These are phyloP conservation scores for Laticauda laticaudata DNA, from an alignment of 2,113 vertebrate genomes.

Conservation along the genomic window DNA sequence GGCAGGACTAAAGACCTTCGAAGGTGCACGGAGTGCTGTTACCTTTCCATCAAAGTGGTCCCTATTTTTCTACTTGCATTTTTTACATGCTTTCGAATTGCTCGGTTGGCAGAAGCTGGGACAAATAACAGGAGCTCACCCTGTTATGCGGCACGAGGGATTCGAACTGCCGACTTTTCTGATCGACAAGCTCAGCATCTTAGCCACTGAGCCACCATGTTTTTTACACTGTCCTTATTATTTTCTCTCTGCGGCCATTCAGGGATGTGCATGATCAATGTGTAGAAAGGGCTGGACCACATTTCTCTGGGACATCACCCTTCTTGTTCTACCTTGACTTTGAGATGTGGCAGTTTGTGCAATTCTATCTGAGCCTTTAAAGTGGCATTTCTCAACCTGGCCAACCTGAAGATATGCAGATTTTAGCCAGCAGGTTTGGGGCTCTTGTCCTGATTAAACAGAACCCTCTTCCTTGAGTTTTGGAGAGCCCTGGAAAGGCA, in stretches of 20 bases:
- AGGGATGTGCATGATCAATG: not conserved
- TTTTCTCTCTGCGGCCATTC: not conserved
- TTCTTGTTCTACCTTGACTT: not conserved
- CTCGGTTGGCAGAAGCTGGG: too few relatives aligned
- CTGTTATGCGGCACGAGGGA: too few relatives aligned
- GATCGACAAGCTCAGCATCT: too few relatives aligned
- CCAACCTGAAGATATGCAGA: not conserved
- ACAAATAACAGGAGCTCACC: too few relatives aligned
- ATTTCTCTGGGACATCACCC: not conserved
- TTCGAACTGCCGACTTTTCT: too few relatives aligned
- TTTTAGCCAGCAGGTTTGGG: not conserved
- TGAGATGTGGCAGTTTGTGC: not conserved
- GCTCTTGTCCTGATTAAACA: not conserved
- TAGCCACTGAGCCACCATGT: too few relatives aligned
- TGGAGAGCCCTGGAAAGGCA: not conserved
- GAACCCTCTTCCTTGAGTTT: not conserved
- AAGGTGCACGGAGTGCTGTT: too few relatives aligned
- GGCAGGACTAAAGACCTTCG: too few relatives aligned
- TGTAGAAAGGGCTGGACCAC: not conserved
- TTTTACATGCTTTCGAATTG: too few relatives aligned
- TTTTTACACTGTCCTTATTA: not conserved
- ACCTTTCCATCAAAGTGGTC: too few relatives aligned
- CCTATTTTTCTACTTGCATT: too few relatives aligned
- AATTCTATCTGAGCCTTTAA: not conserved
- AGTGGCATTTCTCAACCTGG: not conserved